Percentiles rank a stretch among this genome's conserved stretches.
phyloP scores from a whole-genome alignment of 2,113 vertebrate genomes.

The Megaptera novaeangliae region DNA sequence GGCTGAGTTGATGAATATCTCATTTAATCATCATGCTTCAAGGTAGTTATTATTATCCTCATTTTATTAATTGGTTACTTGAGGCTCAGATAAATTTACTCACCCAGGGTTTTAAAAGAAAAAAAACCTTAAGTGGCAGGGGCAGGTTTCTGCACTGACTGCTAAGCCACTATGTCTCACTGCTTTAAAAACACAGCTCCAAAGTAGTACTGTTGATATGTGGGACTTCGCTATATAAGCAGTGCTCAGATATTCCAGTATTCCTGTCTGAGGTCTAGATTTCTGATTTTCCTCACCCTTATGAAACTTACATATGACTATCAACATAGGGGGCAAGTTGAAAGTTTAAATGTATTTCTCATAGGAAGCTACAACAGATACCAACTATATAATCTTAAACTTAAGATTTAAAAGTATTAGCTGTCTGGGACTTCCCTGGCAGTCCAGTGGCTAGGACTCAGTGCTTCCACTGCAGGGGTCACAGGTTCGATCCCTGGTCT shows the following conservation, averaged over 20 bases:
- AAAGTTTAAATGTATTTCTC: neutral
- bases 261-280: neutral
- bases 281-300: neutral
- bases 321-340: neutral
- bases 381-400: neutral
- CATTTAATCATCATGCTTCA: neutral
- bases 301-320: neutral
- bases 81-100: slow-evolving; percentile 10
- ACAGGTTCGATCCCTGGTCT: neutral
- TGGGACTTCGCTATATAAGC: neutral
- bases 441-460: rapidly evolving
- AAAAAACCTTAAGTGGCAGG: neutral
- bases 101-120: neutral
- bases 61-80: slow-evolving; percentile 28
- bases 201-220: neutral
- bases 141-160: neutral
- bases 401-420: neutral
- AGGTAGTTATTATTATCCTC: neutral
- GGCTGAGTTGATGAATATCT: neutral
- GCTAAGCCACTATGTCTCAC: neutral
- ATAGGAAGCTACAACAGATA: neutral
- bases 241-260: neutral
- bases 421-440: neutral
- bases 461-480: neutral
- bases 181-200: neutral